Conservation (phyloP, 2,113 vertebrate genomes). For the Arothron firmamentum region DNA sequence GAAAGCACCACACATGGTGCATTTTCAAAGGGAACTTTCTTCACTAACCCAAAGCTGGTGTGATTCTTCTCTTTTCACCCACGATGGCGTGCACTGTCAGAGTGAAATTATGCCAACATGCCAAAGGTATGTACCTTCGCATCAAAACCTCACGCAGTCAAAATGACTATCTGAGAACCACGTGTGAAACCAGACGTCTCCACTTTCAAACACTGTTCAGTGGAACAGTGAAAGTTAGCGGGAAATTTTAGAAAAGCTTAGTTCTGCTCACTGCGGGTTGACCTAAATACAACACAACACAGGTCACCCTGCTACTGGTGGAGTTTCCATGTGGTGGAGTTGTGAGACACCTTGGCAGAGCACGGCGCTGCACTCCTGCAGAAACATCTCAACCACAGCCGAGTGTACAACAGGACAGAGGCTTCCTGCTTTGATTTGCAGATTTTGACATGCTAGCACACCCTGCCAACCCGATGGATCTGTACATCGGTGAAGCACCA, state of each 20-base stretch:
- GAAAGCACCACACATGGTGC: too few species aligned
- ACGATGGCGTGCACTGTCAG: too few species aligned
- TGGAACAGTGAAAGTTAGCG: background rate
- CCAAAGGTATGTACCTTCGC: too few species aligned
- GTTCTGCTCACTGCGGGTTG: slow-evolving; percentile 2
- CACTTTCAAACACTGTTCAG: background rate
- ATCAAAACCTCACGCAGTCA: background rate
- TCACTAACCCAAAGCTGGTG: too few species aligned
- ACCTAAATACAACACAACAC: slow-evolving; percentile 21
- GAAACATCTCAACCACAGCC: background rate
- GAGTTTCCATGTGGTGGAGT: slow-evolving; percentile 10
- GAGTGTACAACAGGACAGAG: background rate
- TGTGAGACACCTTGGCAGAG: background rate
- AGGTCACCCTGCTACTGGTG: background rate
- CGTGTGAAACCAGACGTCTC: too few species aligned
- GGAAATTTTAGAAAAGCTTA: background rate
- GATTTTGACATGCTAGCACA: background rate
- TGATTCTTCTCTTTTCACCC: too few species aligned
- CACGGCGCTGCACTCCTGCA: background rate
- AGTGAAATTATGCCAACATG: too few species aligned
- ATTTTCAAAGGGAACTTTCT: too few species aligned
- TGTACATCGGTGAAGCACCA: slow-evolving; percentile 10
- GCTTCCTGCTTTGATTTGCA: background rate
- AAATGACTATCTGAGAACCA: too few species aligned
- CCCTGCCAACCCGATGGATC: background rate